These are phyloP conservation scores for Halictus quadricinctus DNA, from an alignment of 2,888 invertebrate species.

Conservation along the genomic window DNA sequence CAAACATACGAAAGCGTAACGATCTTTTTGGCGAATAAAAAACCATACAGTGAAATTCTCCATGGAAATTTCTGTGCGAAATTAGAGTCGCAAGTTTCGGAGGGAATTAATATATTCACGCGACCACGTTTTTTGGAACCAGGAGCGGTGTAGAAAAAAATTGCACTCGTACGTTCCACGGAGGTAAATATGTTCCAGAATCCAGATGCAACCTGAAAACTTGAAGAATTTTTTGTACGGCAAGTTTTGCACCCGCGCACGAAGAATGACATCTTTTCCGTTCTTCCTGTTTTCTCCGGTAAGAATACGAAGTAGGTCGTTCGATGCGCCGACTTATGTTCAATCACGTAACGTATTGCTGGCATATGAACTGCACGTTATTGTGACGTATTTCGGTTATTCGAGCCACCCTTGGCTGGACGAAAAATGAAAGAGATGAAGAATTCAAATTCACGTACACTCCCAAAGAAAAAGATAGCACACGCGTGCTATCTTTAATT, in stretches of 20 bases:
- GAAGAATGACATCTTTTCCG: not conserved
- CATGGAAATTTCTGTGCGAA: not conserved
- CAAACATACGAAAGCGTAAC: not conserved
- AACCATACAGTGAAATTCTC: not conserved
- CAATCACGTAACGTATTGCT: constrained; percentile 52
- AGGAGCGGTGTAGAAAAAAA: not conserved
- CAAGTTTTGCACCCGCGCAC: not conserved
- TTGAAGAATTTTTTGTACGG: constrained; percentile 7
- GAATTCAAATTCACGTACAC: no score
- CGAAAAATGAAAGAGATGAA: not conserved
- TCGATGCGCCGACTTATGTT: constrained; percentile 35
- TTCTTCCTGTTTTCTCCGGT: constrained; percentile 15
- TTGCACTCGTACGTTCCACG: not conserved
- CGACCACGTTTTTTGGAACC: not conserved
- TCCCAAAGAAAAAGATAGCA: no score
- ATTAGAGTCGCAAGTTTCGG: not conserved
- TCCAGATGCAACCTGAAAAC: constrained; percentile 9
- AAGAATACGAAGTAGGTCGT: constrained; percentile 49
- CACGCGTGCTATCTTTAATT: no score
- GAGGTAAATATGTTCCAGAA: not conserved
- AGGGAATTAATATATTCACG: not conserved
- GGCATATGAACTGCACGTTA: constrained; percentile 34
- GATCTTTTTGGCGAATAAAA: no score
- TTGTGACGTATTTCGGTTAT: constrained; percentile 21
- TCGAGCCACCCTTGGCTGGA: no score